phyloP scores from a whole-genome alignment of 2,797 vertebrate genomes.

The Atherinosoma microstoma region DNA sequence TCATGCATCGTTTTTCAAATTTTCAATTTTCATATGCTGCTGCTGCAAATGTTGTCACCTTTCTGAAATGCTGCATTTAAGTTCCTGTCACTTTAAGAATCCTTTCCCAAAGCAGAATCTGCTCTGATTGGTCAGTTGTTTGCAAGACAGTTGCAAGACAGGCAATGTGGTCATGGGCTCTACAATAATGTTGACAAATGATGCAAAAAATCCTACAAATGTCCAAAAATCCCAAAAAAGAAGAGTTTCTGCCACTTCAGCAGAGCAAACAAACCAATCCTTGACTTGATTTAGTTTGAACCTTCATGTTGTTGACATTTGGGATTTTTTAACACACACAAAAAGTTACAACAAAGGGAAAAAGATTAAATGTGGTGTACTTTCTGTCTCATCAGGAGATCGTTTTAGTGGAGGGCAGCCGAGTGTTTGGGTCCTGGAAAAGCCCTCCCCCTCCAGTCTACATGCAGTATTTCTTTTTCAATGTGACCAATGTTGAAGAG shows the following conservation, averaged over 20 bases:
- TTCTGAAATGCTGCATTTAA: background rate
- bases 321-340: background rate
- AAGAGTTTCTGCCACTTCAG: background rate
- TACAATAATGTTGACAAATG: background rate
- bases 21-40: background rate
- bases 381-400: slow-evolving; percentile 77
- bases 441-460: slow-evolving; percentile 83
- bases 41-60: background rate
- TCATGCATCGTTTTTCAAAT: background rate
- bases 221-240: too few relatives aligned
- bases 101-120: too few relatives aligned
- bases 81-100: background rate
- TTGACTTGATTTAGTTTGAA: too few relatives aligned
- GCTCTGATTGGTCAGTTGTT: background rate
- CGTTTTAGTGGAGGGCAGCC: slow-evolving; percentile 83
- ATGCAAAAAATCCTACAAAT: too few relatives aligned
- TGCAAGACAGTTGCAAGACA: background rate
- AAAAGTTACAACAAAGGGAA: background rate
- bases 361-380: background rate
- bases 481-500: slow-evolving; percentile 77
- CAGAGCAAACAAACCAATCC: background rate
- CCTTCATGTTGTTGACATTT: too few relatives aligned
- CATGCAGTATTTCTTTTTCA: slow-evolving; percentile 87
- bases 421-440: slow-evolving; percentile 84
- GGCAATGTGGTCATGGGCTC: background rate